A percentile compares a stretch with the other conserved stretches of the same genome.
phyloP scores from a whole-genome alignment of 2,797 vertebrate species.

The Salmo trutta region DNA sequence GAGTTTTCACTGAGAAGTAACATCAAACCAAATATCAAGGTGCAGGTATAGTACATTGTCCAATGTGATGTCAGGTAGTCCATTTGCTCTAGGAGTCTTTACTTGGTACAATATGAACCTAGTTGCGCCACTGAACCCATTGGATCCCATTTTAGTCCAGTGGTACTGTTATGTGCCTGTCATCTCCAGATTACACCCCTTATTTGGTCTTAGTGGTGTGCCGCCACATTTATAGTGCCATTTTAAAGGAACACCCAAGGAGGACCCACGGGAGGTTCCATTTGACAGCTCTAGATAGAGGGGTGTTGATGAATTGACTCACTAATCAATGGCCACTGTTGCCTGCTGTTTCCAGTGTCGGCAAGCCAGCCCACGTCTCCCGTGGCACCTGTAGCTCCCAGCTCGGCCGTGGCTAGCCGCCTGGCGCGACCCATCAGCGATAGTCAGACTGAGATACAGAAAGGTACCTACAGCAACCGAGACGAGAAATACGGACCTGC shows the following conservation, averaged over 20 bases:
- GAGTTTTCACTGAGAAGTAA: too few relatives aligned
- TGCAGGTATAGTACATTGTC: neutral
- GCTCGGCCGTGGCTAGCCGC: constrained; percentile 86
- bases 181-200: neutral
- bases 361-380: constrained; percentile 84
- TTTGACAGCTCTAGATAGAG: constrained; percentile 1
- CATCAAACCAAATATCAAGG: too few relatives aligned
- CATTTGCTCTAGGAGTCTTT: neutral
- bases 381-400: constrained; percentile 82
- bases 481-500: neutral
- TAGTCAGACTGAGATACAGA: constrained; percentile 87
- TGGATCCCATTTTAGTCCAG: neutral
- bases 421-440: constrained; percentile 88
- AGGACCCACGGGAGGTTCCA: neutral
- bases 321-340: constrained; percentile 14
- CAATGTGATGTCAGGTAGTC: neutral
- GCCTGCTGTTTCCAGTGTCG: constrained; percentile 81
- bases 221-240: neutral
- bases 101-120: neutral
- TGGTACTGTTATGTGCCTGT: neutral
- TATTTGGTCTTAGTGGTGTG: too few relatives aligned
- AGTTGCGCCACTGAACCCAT: neutral
- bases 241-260: neutral
- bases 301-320: neutral
- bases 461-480: constrained; percentile 58